Evolutionary conservation across 2,113 vertebrate genomes (phyloP).

Genomic region (Ceyx margarethae): DNA sequence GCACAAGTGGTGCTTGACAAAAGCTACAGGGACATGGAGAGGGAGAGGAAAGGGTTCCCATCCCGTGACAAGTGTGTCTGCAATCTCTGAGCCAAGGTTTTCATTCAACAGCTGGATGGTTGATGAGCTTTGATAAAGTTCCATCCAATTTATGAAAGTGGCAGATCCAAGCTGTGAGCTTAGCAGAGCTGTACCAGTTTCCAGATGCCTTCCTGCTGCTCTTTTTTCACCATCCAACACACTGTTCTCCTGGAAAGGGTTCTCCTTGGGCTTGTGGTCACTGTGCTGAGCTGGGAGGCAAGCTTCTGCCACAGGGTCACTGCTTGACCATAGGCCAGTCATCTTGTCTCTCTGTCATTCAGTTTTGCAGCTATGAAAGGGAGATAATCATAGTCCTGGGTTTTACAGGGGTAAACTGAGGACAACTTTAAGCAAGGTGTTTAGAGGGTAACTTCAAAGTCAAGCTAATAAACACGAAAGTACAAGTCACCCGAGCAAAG

Average conservation of each 20-base stretch:
- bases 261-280: neutral
- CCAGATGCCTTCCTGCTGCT: neutral
- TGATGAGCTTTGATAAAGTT: neutral
- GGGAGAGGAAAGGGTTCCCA: rapidly evolving
- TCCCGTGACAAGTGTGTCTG: rapidly evolving
- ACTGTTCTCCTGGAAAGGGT: neutral
- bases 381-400: neutral
- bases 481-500: neutral
- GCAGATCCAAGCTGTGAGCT: neutral
- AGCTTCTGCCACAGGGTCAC: neutral
- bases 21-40: neutral
- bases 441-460: constrained; percentile 36
- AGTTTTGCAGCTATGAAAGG: neutral
- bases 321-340: neutral
- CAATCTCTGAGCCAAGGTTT: neutral
- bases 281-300: neutral
- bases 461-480: neutral
- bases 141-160: neutral
- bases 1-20: neutral
- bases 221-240: neutral
- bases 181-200: neutral
- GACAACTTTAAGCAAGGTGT: neutral
- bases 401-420: neutral
- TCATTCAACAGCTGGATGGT: neutral
- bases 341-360: neutral